Evolutionary conservation across 2,797 vertebrate species (phyloP), one percentile per base, ranked within the genome.

Genomic region (Atherinosoma microstoma): DNA sequence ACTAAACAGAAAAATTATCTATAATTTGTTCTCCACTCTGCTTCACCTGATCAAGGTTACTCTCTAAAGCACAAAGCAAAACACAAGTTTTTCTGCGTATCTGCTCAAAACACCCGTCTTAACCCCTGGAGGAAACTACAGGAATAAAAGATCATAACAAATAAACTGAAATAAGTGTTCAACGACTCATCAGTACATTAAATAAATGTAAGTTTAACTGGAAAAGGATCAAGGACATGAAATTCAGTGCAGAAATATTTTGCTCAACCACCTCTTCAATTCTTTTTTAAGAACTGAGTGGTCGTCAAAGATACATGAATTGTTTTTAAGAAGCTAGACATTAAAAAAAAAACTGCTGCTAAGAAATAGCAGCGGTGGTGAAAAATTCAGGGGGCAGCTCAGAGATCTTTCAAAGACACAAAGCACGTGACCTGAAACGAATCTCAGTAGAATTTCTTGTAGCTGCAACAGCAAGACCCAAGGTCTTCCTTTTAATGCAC

Each of bases 181-280:
- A 29, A 3, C 24, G 4, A 22, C 47, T 59, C 20, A 4, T 60
- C 8, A 64, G 54, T 63, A 24, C 42, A 53, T 69, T 36, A 76
- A 79, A 64, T 79, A 36, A 70, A 56, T n/a, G 13, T 20, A 58
- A 51, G 57, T 67, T 69, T 67, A 62, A 35, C 75, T 74, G 45
- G 64, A 67, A 57, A 67, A 32, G 36, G 62, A 64, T 74, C 36
- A 72, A 79, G 40, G 59, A 66, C 36, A 68, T 79, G 65, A 68
- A 62, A 61, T 73, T 82, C 74, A 79, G 62, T 51, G 24, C 58
- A 68, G 63, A 75, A 68, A 60, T 45, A 7, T 49, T 82, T 40
- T 47, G 40, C 73, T 73, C 53, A 42, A 22, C 54, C 63, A 42
- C 42, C 24, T 65, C 29, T 49, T 67, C 59, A 24, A 68, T 68